These are phyloP conservation scores for Drosophila setifemur DNA, from an alignment of 1,140 invertebrate genomes.

Conservation along the genomic window DNA sequence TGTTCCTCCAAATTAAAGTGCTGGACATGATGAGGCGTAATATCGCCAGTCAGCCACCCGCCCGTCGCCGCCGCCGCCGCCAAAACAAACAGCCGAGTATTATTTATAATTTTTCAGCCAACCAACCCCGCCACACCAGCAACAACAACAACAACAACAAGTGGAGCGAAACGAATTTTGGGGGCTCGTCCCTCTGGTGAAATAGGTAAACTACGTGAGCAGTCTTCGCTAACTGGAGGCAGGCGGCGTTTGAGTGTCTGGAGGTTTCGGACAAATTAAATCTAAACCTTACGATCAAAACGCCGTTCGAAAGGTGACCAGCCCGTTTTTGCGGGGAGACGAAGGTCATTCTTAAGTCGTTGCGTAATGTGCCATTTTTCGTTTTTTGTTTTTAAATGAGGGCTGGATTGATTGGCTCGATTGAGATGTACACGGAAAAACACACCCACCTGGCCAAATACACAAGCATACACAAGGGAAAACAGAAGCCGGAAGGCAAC, in stretches of 20 bases:
- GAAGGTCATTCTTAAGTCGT: constrained; percentile 52
- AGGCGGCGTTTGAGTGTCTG: background rate
- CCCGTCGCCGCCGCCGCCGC: no score
- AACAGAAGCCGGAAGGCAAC: constrained; percentile 50
- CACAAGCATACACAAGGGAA: background rate
- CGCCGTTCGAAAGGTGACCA: background rate
- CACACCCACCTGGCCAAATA: constrained; percentile 32
- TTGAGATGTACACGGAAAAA: constrained; percentile 2
- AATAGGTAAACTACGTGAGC: constrained; percentile 38
- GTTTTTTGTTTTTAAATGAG: no score
- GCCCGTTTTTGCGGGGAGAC: constrained; percentile 34
- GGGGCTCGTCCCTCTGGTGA: constrained; percentile 75
- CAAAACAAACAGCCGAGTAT: constrained; percentile 40
- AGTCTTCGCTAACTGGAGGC: constrained; percentile 17
- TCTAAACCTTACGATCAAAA: constrained; percentile 3
- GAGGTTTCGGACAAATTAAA: background rate
- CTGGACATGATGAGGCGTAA: constrained; percentile 32
- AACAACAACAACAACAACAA: constrained; percentile 10
- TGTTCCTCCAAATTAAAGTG: constrained; percentile 32
- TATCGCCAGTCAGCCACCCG: constrained; percentile 9
- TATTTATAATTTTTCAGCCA: constrained; percentile 45
- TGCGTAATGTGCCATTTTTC: no score
- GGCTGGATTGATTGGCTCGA: constrained; percentile 15
- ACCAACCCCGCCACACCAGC: background rate
- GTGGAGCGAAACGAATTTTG: constrained; percentile 30